Evolutionary conservation across 2,113 vertebrate species (phyloP).

Genomic region (Nesogale talazaci): DNA sequence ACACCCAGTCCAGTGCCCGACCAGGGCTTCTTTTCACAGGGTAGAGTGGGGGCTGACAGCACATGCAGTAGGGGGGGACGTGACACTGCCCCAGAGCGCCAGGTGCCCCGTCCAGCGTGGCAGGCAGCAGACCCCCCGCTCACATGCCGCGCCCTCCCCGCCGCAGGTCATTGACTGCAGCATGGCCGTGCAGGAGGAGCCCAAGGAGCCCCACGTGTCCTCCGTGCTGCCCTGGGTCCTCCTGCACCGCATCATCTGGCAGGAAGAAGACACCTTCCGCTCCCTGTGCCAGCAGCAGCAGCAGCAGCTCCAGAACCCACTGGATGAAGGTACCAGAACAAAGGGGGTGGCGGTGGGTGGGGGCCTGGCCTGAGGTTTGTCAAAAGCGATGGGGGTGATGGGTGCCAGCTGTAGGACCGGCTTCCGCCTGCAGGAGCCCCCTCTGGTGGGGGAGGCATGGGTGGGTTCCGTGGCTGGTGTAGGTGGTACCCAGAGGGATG

Average conservation of each 20-base stretch:
- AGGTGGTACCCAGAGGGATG: background rate
- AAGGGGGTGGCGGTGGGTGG: background rate
- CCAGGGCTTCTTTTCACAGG: too few species aligned
- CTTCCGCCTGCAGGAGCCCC: too few species aligned
- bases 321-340: constrained; percentile 88
- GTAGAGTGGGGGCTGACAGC: too few species aligned
- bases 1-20: too few species aligned
- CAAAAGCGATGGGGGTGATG: background rate
- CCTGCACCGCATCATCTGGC: constrained; percentile 94
- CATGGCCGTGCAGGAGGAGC: constrained; percentile 94
- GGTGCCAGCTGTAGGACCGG: background rate
- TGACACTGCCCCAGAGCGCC: too few species aligned
- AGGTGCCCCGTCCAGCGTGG: too few species aligned
- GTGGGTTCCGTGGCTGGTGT: too few species aligned
- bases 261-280: constrained; percentile 93
- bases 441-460: too few species aligned
- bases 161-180: constrained; percentile 94
- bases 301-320: constrained; percentile 86
- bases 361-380: background rate
- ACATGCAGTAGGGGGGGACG: too few species aligned
- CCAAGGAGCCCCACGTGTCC: constrained; percentile 94
- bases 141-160: too few species aligned
- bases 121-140: too few species aligned
- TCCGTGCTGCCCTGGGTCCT: constrained; percentile 97
- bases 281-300: constrained; percentile 91